A percentile compares a stretch with the other conserved stretches of the same genome.
phyloP scores from a whole-genome alignment of 2,113 vertebrate species.

The Accipiter virgatus region DNA sequence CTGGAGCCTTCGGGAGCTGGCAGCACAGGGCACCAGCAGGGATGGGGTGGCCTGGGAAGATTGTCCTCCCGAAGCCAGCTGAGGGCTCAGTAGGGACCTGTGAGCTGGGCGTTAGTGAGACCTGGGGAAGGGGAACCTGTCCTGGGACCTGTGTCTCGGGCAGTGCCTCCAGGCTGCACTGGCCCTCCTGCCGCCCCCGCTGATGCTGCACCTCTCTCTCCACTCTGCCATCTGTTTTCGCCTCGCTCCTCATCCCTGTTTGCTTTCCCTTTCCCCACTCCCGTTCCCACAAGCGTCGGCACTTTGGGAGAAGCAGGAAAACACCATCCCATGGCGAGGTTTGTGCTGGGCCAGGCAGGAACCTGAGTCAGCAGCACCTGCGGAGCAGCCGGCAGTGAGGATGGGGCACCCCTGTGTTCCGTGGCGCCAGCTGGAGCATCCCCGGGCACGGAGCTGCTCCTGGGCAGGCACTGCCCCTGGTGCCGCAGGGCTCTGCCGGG shows the following conservation, averaged over 20 bases:
- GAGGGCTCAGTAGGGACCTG: background rate
- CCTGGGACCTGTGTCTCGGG: background rate
- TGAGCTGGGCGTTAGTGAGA: accelerated
- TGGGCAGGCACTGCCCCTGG: background rate
- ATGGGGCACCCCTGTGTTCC: background rate
- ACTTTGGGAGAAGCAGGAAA: conserved; percentile 50
- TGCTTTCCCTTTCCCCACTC: conserved; percentile 19
- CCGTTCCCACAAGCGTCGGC: conserved; percentile 32
- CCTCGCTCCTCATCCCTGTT: background rate
- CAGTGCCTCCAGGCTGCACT: accelerated
- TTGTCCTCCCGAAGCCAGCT: background rate
- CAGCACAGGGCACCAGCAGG: background rate
- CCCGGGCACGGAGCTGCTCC: accelerated
- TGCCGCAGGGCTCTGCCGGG: background rate
- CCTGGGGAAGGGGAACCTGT: background rate
- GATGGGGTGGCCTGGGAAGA: background rate
- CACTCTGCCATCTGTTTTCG: background rate
- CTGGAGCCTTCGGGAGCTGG: background rate
- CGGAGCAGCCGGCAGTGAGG: accelerated
- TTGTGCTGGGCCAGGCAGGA: background rate
- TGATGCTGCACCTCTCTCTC: background rate
- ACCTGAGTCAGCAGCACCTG: conserved; percentile 34
- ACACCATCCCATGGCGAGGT: background rate
- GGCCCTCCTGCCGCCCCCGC: background rate
- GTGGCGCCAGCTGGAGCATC: accelerated